Percentiles rank a stretch among this genome's conserved stretches.
Conservation (phyloP, 2,797 vertebrate genomes). For the Sebastes kiyomatsui region DNA sequence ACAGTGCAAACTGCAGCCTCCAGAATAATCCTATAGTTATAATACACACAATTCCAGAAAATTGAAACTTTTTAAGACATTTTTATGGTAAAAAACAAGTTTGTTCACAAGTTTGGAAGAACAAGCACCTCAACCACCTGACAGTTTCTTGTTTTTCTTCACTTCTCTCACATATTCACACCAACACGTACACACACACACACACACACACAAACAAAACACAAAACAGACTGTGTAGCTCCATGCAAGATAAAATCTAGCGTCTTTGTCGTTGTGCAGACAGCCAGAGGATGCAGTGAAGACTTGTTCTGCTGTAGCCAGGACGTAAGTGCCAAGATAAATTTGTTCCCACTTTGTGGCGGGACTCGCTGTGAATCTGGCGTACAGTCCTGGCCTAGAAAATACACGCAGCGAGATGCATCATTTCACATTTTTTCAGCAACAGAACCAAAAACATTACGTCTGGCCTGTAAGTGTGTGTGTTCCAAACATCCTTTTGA, state of each 20-base stretch:
- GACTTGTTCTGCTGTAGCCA: constrained; percentile 45
- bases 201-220: neutral
- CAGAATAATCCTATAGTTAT: neutral
- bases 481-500: constrained; percentile 43
- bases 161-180: neutral
- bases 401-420: constrained; percentile 45
- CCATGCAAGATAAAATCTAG: constrained; percentile 36
- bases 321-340: constrained; percentile 59
- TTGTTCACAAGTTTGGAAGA: constrained; percentile 2
- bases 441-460: constrained; percentile 41
- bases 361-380: constrained; percentile 52
- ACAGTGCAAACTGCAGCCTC: neutral
- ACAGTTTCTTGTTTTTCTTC: constrained; percentile 3
- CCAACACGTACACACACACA: neutral
- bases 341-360: constrained; percentile 51
- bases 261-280: constrained; percentile 22
- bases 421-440: constrained; percentile 52
- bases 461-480: constrained; percentile 11
- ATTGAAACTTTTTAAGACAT: constrained; percentile 19
- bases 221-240: constrained; percentile 27
- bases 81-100: neutral
- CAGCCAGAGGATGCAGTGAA: constrained; percentile 35
- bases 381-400: constrained; percentile 44
- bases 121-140: constrained; percentile 2
- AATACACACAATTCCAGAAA: neutral